These are phyloP conservation scores for Glaucomys volans DNA, from an alignment of 2,113 vertebrate species.

Conservation along the genomic window DNA sequence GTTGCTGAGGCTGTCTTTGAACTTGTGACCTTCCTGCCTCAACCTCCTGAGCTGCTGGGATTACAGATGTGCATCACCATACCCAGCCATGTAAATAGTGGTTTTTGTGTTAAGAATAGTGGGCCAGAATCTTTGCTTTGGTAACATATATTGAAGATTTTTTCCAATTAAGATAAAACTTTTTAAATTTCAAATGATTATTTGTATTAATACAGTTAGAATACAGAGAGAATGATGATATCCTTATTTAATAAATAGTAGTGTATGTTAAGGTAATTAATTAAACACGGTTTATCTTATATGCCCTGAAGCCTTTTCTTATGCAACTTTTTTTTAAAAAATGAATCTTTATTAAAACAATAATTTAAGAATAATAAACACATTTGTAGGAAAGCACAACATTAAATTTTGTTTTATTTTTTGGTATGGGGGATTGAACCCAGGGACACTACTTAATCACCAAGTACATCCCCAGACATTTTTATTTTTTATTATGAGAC, in stretches of 20 bases:
- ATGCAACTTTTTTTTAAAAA: neutral
- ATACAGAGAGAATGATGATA: neutral
- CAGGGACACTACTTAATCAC: too few species aligned
- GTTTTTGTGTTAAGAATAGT: neutral
- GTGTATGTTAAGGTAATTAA: neutral
- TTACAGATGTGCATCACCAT: too few species aligned
- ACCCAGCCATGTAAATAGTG: too few species aligned
- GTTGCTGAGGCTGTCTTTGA: too few species aligned
- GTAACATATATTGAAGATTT: neutral
- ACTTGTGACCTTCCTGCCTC: too few species aligned
- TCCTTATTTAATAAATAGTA: neutral
- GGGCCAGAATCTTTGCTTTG: neutral
- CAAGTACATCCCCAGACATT: too few species aligned
- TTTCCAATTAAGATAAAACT: neutral
- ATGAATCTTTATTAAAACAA: neutral
- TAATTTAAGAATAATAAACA: conserved; percentile 14
- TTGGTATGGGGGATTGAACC: too few species aligned
- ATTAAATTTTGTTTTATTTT: neutral
- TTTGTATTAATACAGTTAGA: neutral
- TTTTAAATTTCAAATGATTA: neutral
- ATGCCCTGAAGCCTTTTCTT: neutral
- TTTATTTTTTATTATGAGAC: too few species aligned
- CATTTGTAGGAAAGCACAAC: neutral
- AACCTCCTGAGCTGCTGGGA: too few species aligned
- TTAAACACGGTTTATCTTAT: neutral